Evolutionary conservation across 2,888 invertebrate species (phyloP), one percentile per base, ranked within the genome.

Genomic region (Orgyia antiqua): DNA sequence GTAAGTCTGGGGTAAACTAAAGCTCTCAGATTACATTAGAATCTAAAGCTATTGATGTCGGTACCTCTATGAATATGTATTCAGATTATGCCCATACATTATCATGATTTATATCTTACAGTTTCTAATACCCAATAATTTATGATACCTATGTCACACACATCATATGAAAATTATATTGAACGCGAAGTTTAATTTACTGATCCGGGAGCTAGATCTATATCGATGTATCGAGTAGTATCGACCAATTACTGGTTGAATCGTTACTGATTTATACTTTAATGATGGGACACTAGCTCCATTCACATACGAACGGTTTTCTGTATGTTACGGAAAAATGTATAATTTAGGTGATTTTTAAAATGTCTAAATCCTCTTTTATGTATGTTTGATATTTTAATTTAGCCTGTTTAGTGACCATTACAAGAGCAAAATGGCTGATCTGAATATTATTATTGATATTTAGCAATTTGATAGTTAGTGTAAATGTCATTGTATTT

Each of bases 191-290:
- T 51, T 51, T 51, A 53, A 64, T 64, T 58, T 61, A 56, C 58
- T 36, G 42, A 48, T 51, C 45, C 46, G 44, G 56, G 50, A 50
- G 46, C 51, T 34, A 38, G 54, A 59, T 59, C 47, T n/a, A 39
- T 53, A 62, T 59, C 66, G 60, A 57, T 58, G 54, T 39, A 52
- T 55, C 56, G 64, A 43, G 38, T 42, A 58, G 54, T 39, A 52
- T 55, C 56, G 64, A 43, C 40, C 44, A 58, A 66, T 66, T 66
- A 63, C 63, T 51, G 60, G 52, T 55, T 47, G 55, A 53, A 62
- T 67, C 64, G 55, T 45, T 48, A 52, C 61, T 76, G 80, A 82
- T 79, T 80, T 82, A 82, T 79, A 64, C 64, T 77, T 77, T 80
- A 82, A 80, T 79, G 73, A 75, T 61, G 56, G 68, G 62, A 63